Evolutionary conservation across 2,888 invertebrate genomes (phyloP).

Genomic region (Habrosyne pyritoides): DNA sequence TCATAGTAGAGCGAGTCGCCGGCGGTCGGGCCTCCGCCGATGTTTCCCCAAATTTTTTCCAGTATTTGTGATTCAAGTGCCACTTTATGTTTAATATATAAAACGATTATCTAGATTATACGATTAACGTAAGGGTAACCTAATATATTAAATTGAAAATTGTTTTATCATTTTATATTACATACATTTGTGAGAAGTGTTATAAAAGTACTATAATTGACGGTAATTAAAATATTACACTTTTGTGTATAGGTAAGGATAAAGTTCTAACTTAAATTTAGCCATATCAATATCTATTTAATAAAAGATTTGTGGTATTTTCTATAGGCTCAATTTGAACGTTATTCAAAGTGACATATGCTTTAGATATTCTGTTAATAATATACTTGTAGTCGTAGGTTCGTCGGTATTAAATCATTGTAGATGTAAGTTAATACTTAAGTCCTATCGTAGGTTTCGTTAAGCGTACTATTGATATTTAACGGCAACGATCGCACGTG

Average conservation of each 20-base stretch:
- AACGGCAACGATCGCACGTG: slow-evolving; percentile 80
- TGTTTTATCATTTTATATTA: slow-evolving; percentile 85
- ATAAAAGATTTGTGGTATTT: slow-evolving; percentile 84
- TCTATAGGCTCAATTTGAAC: slow-evolving; percentile 84
- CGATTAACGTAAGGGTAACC: slow-evolving; percentile 84
- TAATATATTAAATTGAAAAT: slow-evolving; percentile 83
- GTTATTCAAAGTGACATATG: slow-evolving; percentile 84
- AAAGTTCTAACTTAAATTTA: slow-evolving; percentile 84
- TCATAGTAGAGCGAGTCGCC: slow-evolving; percentile 61
- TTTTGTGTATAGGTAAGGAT: slow-evolving; percentile 83
- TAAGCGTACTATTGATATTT: slow-evolving; percentile 80
- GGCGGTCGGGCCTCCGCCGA: slow-evolving; percentile 72
- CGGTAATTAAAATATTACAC: slow-evolving; percentile 83
- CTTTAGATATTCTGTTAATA: slow-evolving; percentile 84
- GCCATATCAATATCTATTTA: slow-evolving; percentile 85
- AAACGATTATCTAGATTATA: slow-evolving; percentile 85
- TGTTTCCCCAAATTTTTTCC: slow-evolving; percentile 87
- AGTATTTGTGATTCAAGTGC: slow-evolving; percentile 91
- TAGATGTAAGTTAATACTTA: slow-evolving; percentile 69
- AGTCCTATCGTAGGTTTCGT: slow-evolving; percentile 72
- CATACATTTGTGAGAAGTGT: slow-evolving; percentile 83
- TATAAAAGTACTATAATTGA: slow-evolving; percentile 82
- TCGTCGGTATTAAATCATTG: slow-evolving; percentile 79
- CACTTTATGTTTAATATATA: slow-evolving; percentile 89
- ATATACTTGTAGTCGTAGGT: slow-evolving; percentile 81